Evolutionary conservation across 2,113 vertebrate genomes (phyloP), one percentile per base, ranked within the genome.

Genomic region (Seriola rivoliana): DNA sequence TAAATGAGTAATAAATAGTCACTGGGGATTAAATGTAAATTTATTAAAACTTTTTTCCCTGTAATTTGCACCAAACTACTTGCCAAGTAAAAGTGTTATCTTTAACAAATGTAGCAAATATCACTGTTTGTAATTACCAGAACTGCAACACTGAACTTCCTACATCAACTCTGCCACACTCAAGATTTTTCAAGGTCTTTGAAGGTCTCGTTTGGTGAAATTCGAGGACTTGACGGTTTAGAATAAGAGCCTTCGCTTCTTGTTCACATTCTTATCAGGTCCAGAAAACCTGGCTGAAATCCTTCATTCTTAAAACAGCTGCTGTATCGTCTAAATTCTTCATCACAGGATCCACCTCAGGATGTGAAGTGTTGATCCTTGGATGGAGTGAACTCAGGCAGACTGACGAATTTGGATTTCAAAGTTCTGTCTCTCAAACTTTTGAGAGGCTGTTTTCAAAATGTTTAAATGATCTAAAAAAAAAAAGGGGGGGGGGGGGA

Each of bases 261-360:
- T 65, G 77, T 83, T 87, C 57, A 63, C 62, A 25, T 42, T 82
- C 71, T 29, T 21, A 7, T 75, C 70, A 55, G 69, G 75, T 76
- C 4, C 1, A 57, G 32, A 78, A 72, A 74, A 42, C 50, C 14
- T 29, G 29, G 29, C 29, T 29, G 29, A 29, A 29, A 29, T 29
- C 29, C 29, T 66, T 78, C 23, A 8, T 72, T 58, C 8, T 78
- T 29, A 16, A 83, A 68, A 52, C 34, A 13, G 46, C 68, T 44
- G 58, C 81, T 52, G 54, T 16, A 58, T 65, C 68, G 10, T 75
- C 19, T 75, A 32, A 81, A 71, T 54, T 63, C 60, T 81, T 71
- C 57, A 62, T 68, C 59, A 38, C 64, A 71, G 75, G 52, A 55
- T 48, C 75, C 19, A 29, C 81, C 63, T 58, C 67, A 19, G 79